These are phyloP conservation scores for Peromyscus aztecus DNA, from an alignment of 2,797 vertebrate species.

Conservation along the genomic window DNA sequence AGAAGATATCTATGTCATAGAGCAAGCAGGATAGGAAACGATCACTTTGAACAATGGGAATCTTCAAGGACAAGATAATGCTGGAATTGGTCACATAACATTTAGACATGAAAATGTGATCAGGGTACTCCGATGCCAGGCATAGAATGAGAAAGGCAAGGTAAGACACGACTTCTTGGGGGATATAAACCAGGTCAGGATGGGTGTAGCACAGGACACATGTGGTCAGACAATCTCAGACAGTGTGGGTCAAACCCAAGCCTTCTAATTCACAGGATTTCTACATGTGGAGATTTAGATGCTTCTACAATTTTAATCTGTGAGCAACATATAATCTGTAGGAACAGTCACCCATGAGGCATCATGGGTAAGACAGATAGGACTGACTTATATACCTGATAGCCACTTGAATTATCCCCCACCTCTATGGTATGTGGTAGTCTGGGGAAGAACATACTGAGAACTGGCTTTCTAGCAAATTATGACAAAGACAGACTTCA, in stretches of 20 bases:
- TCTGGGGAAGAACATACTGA: background rate
- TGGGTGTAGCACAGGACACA: background rate
- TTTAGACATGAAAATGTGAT: background rate
- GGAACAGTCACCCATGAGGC: background rate
- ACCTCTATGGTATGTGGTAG: background rate
- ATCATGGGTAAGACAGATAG: background rate
- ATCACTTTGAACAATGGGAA: background rate
- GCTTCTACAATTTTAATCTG: background rate
- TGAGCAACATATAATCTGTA: background rate
- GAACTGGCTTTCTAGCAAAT: background rate
- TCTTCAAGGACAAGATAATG: background rate
- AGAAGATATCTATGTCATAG: background rate
- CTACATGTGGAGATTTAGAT: background rate
- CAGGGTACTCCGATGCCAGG: background rate
- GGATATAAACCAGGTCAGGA: background rate
- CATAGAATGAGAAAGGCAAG: background rate
- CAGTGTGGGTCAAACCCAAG: background rate
- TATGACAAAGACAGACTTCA: background rate
- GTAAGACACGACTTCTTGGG: background rate
- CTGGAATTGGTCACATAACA: background rate
- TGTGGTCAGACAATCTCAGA: background rate
- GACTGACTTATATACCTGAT: background rate
- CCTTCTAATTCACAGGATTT: background rate
- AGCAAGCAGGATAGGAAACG: background rate
- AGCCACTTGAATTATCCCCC: background rate